Conservation (phyloP, 2,113 vertebrate species). For the Scatophagus argus region DNA sequence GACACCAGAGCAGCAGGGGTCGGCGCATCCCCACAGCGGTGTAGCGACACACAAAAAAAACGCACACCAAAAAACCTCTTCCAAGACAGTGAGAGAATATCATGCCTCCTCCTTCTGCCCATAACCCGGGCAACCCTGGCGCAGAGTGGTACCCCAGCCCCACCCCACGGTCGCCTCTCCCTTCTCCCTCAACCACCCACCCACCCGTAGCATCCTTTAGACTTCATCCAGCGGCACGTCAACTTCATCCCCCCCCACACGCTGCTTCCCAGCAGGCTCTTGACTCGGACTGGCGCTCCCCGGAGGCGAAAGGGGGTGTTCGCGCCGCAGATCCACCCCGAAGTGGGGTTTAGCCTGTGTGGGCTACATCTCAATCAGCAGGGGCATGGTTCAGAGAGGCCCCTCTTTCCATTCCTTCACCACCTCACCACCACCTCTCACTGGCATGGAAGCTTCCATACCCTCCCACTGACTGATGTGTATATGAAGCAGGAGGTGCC, state of each 20-base stretch:
- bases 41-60: slow-evolving; percentile 65
- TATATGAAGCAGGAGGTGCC: slow-evolving; percentile 46
- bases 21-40: slow-evolving; percentile 65
- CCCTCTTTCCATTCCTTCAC: slow-evolving; percentile 58
- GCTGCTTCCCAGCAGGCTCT: slow-evolving; percentile 84
- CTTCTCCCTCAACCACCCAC: slow-evolving; percentile 43
- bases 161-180: slow-evolving; percentile 56
- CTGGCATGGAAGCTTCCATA: slow-evolving; percentile 63
- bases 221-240: slow-evolving; percentile 87
- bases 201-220: slow-evolving; percentile 73
- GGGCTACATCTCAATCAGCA: slow-evolving; percentile 94
- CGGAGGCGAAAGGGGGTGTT: slow-evolving; percentile 75
- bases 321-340: slow-evolving; percentile 54
- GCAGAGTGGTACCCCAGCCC: slow-evolving; percentile 70
- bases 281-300: slow-evolving; percentile 81
- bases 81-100: slow-evolving; percentile 63
- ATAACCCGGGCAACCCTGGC: slow-evolving; percentile 90
- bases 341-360: slow-evolving; percentile 77
- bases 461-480: slow-evolving; percentile 61
- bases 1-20: slow-evolving; percentile 75
- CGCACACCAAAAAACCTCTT: slow-evolving; percentile 44
- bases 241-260: slow-evolving; percentile 80
- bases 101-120: slow-evolving; percentile 76
- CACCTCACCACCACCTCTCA: slow-evolving; percentile 59
- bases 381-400: slow-evolving; percentile 79